Conservation (phyloP, 2,113 vertebrate genomes). For the Addax nasomaculatus region DNA sequence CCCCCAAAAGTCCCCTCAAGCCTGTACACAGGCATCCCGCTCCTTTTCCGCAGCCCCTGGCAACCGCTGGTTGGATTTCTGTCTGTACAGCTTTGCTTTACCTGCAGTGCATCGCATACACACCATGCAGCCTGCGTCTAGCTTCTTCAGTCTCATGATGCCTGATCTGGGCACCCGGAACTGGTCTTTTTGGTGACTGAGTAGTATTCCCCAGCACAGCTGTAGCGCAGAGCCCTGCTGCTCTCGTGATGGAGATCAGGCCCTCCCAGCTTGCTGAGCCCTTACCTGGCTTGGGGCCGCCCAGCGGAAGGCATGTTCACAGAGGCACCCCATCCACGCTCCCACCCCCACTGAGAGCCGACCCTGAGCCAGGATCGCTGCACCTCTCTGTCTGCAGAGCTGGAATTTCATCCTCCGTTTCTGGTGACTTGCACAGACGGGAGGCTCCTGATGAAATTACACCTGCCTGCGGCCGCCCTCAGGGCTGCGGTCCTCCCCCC, state of each 20-base stretch:
- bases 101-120: background rate
- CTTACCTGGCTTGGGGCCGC: background rate
- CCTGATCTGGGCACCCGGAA: accelerated
- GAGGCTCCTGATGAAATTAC: conserved; percentile 63
- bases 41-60: background rate
- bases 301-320: background rate
- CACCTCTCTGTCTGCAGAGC: conserved; percentile 26
- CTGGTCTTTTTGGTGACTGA: background rate
- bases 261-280: too few species aligned
- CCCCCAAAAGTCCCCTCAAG: background rate
- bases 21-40: background rate
- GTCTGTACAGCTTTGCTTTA: background rate
- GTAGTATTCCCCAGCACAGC: accelerated
- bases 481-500: too few species aligned
- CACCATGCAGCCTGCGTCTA: background rate
- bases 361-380: background rate
- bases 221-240: accelerated
- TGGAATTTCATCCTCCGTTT: conserved; percentile 71
- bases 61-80: background rate
- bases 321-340: background rate
- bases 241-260: background rate
- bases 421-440: conserved; percentile 31
- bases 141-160: accelerated
- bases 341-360: background rate
- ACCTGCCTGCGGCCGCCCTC: conserved; percentile 13